Evolutionary conservation across 1,140 invertebrate genomes (phyloP), one percentile per base, ranked within the genome.

Genomic region (Brachionus koreanus): DNA sequence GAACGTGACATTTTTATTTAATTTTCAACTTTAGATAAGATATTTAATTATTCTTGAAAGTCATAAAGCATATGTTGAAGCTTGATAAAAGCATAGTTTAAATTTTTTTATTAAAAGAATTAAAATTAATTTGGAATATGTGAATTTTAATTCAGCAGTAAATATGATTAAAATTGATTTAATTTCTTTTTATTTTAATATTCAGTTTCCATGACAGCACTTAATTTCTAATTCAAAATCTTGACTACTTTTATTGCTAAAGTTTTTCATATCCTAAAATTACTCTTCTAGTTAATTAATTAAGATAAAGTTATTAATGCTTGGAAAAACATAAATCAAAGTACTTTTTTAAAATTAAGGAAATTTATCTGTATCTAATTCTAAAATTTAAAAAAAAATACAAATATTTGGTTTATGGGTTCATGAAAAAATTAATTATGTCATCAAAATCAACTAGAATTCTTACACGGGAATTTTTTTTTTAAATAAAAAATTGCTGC

Each of bases 161-260:
- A 57, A 57, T 57, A 57, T 25, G 49, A 57, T 57, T 57, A 57
- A 57, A 57, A 57, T 57, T 57, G 49, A 57, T 57, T 57, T 57
- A 57, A 57, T 57, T 57, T 57, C 19, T 23, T 57, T 57, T 19
- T 19, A 57, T 57, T 57, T 19, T 57, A 57, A 57, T 57, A 57
- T 57, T 57, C 49, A 57, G 49, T 57, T 57, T 16, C 19, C 49
- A 57, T 57, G 7, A 7, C 49, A 19, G 19, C 19, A 9, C n/a
- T 19, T 23, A 19, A 19, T 19, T 57, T 57, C 5, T 57, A 57
- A 57, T 19, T 57, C 19, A 16, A 57, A 57, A 57, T 7, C 7
- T 57, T 0, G 9, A 57, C 19, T 25, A n/a, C 3, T 7, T 57
- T 57, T 57, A 5, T 19, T 7, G 49, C n/a, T 57, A 19, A 7